Conservation (phyloP, 2,797 vertebrate genomes). For the Masticophis lateralis region DNA sequence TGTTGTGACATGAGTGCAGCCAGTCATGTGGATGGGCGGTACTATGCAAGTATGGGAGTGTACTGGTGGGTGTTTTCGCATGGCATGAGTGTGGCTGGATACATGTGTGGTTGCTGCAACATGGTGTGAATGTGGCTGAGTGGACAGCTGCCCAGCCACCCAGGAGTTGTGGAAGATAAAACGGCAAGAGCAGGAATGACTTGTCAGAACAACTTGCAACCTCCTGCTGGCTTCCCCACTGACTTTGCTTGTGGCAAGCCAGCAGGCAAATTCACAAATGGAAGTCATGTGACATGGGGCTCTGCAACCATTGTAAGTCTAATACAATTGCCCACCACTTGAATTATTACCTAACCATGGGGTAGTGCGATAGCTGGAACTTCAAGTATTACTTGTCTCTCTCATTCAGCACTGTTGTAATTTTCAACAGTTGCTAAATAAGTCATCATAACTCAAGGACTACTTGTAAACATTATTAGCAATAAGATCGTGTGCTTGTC, state of each 20-base stretch:
- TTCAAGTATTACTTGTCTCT: neutral
- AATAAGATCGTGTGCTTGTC: neutral
- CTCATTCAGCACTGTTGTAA: neutral
- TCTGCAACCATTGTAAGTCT: neutral
- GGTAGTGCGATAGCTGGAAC: neutral
- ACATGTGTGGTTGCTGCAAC: too few species aligned
- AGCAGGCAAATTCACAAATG: neutral
- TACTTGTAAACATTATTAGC: neutral
- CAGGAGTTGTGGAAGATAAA: neutral
- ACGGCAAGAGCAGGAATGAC: neutral
- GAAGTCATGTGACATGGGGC: neutral
- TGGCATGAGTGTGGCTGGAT: neutral
- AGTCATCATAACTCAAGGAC: neutral
- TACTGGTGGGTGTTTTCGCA: neutral
- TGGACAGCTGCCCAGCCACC: neutral
- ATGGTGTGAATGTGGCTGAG: neutral
- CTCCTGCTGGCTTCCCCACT: neutral
- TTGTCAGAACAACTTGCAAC: neutral
- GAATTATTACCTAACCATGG: neutral
- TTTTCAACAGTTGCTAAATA: neutral
- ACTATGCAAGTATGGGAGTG: neutral
- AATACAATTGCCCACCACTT: neutral
- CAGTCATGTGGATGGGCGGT: neutral
- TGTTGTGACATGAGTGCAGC: neutral
- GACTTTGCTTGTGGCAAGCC: neutral